Conservation (phyloP, 2,113 vertebrate genomes). For the zebrafish (Danio rerio) region DNA sequence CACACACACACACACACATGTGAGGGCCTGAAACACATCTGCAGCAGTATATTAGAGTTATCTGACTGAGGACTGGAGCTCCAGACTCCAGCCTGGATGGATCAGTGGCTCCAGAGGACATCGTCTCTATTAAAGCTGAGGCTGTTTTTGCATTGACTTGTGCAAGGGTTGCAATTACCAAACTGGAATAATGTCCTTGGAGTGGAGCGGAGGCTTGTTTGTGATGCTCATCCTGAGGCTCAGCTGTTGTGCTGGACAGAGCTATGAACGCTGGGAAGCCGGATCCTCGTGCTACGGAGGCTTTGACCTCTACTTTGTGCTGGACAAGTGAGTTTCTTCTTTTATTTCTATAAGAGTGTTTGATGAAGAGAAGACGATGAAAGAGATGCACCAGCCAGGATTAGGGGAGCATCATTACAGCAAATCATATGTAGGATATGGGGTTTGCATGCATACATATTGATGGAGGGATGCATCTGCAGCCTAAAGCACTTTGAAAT, state of each 20-base stretch:
- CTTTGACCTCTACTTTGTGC: conserved; percentile 95
- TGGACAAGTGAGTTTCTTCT: conserved; percentile 92
- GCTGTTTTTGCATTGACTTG: neutral
- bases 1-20: neutral
- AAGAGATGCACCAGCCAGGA: neutral
- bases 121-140: neutral
- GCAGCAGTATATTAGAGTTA: neutral
- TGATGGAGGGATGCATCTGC: too few relatives aligned
- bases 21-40: neutral
- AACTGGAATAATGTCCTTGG: conserved; percentile 62
- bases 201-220: conserved; percentile 65
- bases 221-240: conserved; percentile 64
- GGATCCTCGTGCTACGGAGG: conserved; percentile 94
- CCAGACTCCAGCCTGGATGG: conserved; percentile 12
- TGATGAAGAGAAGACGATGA: too few relatives aligned
- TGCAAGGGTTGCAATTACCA: neutral
- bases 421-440: neutral
- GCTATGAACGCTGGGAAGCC: conserved; percentile 71
- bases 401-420: neutral
- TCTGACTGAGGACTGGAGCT: conserved; percentile 1
- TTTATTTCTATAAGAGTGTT: neutral
- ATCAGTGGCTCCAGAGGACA: conserved; percentile 6
- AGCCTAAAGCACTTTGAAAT: neutral
- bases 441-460: neutral
- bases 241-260: conserved; percentile 61